Percentiles rank a stretch among this genome's conserved stretches.
phyloP scores from a whole-genome alignment of 2,888 invertebrate genomes.

The Megamerina dolium region DNA sequence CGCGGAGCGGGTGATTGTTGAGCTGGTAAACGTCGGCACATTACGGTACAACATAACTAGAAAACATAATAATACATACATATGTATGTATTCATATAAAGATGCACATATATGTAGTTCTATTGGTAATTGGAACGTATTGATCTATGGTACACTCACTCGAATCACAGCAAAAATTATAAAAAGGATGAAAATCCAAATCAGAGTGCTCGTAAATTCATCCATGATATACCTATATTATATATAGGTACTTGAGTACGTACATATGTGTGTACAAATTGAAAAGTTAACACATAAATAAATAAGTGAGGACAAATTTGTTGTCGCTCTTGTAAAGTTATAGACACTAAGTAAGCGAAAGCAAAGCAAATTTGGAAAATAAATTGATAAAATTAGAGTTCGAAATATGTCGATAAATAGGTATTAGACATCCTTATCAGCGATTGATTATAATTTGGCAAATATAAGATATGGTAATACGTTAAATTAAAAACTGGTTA shows the following conservation, averaged over 20 bases:
- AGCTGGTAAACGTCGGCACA: conserved; percentile 6
- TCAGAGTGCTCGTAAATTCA: too few species aligned
- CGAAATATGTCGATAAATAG: background rate
- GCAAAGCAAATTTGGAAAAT: background rate
- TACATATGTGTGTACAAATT: too few species aligned
- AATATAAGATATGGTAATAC: background rate
- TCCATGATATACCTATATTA: background rate
- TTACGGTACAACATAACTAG: conserved; percentile 12
- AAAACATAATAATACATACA: background rate
- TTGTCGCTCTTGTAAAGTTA: background rate
- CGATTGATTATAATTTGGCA: background rate
- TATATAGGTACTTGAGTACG: too few species aligned
- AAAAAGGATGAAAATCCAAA: background rate
- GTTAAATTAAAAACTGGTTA: background rate
- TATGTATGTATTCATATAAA: background rate
- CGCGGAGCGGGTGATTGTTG: background rate
- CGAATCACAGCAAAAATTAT: background rate
- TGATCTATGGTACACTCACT: too few species aligned
- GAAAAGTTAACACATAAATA: conserved; percentile 5
- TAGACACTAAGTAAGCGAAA: background rate
- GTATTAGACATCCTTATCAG: background rate
- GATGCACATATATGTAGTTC: too few species aligned
- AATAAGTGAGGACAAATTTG: background rate
- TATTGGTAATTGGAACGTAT: too few species aligned
- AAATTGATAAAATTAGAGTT: background rate